phyloP scores from a whole-genome alignment of 2,797 vertebrate genomes.

The Diplodus sargus region DNA sequence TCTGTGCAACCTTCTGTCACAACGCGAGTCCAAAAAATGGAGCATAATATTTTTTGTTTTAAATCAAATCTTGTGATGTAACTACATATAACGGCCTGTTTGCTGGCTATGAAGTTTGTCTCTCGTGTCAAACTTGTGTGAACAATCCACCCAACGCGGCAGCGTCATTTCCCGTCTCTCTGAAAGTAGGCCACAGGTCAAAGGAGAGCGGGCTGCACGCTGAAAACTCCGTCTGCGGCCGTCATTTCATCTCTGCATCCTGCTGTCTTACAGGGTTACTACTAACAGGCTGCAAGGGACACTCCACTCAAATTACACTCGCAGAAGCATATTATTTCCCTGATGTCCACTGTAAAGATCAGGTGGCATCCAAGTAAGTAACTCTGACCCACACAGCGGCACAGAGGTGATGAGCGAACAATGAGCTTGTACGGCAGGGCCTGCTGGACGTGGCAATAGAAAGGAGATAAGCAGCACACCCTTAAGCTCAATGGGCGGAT shows the following conservation, averaged over 20 bases:
- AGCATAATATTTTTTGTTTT: neutral
- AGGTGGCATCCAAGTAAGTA: constrained; percentile 46
- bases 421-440: constrained; percentile 11
- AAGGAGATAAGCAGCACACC: constrained; percentile 13
- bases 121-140: neutral
- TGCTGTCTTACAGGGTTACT: constrained; percentile 73
- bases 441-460: constrained; percentile 13
- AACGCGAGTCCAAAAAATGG: neutral
- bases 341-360: constrained; percentile 62
- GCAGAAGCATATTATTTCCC: constrained; percentile 66
- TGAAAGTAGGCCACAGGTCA: constrained; percentile 61
- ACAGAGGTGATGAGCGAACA: constrained; percentile 27
- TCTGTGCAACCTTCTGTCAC: neutral
- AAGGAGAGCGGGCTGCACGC: constrained; percentile 38
- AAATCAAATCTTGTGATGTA: constrained; percentile 41
- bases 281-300: constrained; percentile 51
- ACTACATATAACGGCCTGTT: constrained; percentile 12
- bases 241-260: constrained; percentile 62
- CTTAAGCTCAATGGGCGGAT: constrained; percentile 23
- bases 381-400: constrained; percentile 60
- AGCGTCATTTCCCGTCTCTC: constrained; percentile 19
- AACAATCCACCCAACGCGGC: constrained; percentile 7
- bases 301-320: constrained; percentile 66
- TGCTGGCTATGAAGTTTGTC: constrained; percentile 5
- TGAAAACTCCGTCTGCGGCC: constrained; percentile 33